Evolutionary conservation across 2,888 invertebrate genomes (phyloP).

Genomic region (Horisme vitalbata): DNA sequence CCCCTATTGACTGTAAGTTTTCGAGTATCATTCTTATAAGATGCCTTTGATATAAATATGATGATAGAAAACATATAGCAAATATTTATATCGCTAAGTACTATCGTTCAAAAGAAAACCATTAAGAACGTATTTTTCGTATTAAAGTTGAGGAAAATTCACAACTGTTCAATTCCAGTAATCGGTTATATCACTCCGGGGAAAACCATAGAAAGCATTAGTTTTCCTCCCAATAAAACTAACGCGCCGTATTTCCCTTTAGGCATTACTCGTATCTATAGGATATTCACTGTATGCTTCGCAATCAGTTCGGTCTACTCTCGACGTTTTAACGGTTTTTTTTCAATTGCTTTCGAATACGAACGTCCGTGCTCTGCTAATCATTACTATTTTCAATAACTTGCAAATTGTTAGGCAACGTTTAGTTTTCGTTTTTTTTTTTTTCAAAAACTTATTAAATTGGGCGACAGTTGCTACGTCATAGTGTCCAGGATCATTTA

Average conservation of each 20-base stretch:
- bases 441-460: no score
- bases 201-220: background rate
- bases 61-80: no score
- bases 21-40: no score
- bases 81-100: no score
- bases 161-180: background rate
- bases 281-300: conserved; percentile 33
- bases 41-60: no score
- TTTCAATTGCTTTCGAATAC: conserved; percentile 33
- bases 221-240: conserved; percentile 14
- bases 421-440: no score
- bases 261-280: conserved; percentile 23
- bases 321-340: conserved; percentile 30
- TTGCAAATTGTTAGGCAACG: conserved; percentile 1
- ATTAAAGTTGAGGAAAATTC: background rate
- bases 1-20: no score
- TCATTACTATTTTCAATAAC: conserved; percentile 32
- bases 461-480: no score
- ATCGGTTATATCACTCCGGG: background rate
- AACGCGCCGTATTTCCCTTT: conserved; percentile 28
- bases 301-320: conserved; percentile 36
- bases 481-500: no score
- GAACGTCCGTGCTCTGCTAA: conserved; percentile 30
- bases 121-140: no score
- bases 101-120: no score